Evolutionary conservation across 2,888 invertebrate genomes (phyloP), one percentile per base, ranked within the genome.

Genomic region (Leistus spinibarbis): DNA sequence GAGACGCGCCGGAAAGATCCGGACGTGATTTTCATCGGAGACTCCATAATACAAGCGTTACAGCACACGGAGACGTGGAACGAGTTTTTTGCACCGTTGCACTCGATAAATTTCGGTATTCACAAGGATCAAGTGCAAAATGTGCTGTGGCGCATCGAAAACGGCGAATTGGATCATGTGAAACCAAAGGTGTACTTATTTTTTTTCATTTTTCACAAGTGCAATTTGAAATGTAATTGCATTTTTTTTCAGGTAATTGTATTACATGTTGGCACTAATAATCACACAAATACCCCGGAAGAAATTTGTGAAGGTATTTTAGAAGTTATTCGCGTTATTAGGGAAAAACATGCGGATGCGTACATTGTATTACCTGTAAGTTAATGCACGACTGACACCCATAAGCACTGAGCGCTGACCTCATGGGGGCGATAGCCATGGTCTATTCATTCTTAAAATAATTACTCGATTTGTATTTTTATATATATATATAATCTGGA

Each of bases 101-200:
- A 97, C 85, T 93, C 95, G 83, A 90, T 97, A 80, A 97, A 97
- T 86, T 95, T 95, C 86, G 96, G 96, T 80, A 94, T 97, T 82
- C 92, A 95, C 79, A 93, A 92, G 78, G 97, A 97, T 86, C 90
- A 92, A 83, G 94, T 95, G 54, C 93, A 97, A 84, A 92, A 97
- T 88, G 91, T 97, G 13, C 87, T 97, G 54, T 97, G 97, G 97
- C 89, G 97, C 80, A 90, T 97, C 63, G 89, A 91, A 82, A 95
- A 97, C 87, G 97, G 96, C 69, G 96, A 96, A 86, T 86, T 97
- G 81, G 96, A 97, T 83, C 90, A 93, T 87, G 92, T 96, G 78
- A 92, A 92, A 83, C 96, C 97, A 7, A 97, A 96, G 89, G 95
- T 95, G 2, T 5, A 5, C 13, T 40, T 40, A 5, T 5, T 40